A percentile compares a stretch with the other conserved stretches of the same genome.
phyloP scores from a whole-genome alignment of 2,113 vertebrate species.

The Colossoma macropomum region DNA sequence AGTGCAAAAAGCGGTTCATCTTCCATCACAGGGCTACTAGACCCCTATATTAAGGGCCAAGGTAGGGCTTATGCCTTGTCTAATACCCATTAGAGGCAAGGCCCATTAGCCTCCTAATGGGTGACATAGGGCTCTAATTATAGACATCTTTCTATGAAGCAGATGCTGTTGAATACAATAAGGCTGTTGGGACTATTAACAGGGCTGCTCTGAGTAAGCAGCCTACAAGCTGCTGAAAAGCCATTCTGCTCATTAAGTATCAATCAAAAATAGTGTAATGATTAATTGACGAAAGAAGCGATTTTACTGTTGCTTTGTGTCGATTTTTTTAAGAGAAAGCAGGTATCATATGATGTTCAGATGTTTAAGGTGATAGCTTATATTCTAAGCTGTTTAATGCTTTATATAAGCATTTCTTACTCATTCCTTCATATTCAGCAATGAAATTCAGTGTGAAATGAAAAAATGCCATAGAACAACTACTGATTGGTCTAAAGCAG shows the following conservation, averaged over 20 bases:
- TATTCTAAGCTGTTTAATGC: background rate
- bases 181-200: constrained; percentile 86
- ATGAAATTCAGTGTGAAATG: too few relatives aligned
- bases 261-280: constrained; percentile 85
- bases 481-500: too few relatives aligned
- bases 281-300: constrained; percentile 73
- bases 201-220: constrained; percentile 87
- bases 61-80: constrained; percentile 70
- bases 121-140: constrained; percentile 83
- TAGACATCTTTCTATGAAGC: constrained; percentile 83
- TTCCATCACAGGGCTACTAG: constrained; percentile 77
- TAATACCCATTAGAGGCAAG: constrained; percentile 82
- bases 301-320: background rate
- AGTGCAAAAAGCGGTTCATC: constrained; percentile 75
- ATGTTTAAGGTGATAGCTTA: background rate
- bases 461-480: too few relatives aligned
- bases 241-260: constrained; percentile 85
- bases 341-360: background rate
- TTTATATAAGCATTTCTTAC: background rate
- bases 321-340: background rate
- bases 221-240: constrained; percentile 85
- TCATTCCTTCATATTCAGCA: background rate
- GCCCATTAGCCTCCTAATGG: constrained; percentile 79
- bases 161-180: constrained; percentile 82
- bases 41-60: constrained; percentile 81